Evolutionary conservation across 2,113 vertebrate genomes (phyloP).

Genomic region (Pristiophorus japonicus): DNA sequence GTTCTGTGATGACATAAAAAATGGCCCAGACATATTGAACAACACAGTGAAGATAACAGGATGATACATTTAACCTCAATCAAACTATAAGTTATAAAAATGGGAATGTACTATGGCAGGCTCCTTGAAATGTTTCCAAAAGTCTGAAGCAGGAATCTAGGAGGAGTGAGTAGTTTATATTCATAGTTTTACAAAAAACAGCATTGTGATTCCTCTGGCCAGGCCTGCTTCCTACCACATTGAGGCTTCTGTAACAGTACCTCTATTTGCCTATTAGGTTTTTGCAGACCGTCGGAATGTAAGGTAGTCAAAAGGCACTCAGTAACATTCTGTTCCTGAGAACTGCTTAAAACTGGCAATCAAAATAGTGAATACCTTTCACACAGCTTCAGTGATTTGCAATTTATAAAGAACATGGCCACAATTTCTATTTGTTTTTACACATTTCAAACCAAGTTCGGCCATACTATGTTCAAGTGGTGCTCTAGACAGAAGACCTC

Average conservation of each 20-base stretch:
- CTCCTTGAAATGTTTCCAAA: background rate
- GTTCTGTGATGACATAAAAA: background rate
- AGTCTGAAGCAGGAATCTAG: slow-evolving; percentile 10
- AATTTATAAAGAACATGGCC: slow-evolving; percentile 35
- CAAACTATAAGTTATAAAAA: background rate
- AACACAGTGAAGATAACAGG: slow-evolving; percentile 6
- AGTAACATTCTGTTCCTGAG: slow-evolving; percentile 21
- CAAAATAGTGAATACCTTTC: slow-evolving; percentile 38
- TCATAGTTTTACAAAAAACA: slow-evolving; percentile 25
- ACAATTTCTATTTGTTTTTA: slow-evolving; percentile 38
- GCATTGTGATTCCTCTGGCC: slow-evolving; percentile 28
- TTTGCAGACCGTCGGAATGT: slow-evolving; percentile 26
- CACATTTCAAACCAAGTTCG: slow-evolving; percentile 20
- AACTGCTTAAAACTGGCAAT: slow-evolving; percentile 29
- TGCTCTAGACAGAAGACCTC: background rate
- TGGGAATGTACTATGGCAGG: background rate
- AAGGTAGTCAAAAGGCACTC: slow-evolving; percentile 26
- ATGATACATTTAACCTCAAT: slow-evolving; percentile 9
- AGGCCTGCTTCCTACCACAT: slow-evolving; percentile 30
- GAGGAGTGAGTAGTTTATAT: slow-evolving; percentile 5
- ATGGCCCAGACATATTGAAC: background rate
- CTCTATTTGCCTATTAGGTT: slow-evolving; percentile 18
- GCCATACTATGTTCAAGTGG: background rate
- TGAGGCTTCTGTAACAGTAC: slow-evolving; percentile 28
- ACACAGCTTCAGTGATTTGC: slow-evolving; percentile 33